These are phyloP conservation scores for Rhopalosiphum padi DNA, from an alignment of 1,140 invertebrate species.

Conservation along the genomic window DNA sequence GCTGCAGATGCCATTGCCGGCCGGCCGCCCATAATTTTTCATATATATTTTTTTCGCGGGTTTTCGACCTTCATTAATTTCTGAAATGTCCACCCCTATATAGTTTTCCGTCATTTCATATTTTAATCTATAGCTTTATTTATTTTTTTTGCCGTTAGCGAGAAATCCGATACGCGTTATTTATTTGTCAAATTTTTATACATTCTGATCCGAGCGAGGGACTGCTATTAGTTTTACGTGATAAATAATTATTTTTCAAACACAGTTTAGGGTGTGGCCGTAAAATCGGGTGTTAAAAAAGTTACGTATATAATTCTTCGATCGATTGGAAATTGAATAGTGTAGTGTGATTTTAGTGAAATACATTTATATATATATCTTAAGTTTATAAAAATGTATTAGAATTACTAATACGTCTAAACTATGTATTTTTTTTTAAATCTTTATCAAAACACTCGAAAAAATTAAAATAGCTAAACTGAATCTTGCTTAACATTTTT, in stretches of 20 bases:
- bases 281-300: not conserved
- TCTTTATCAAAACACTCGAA: not conserved
- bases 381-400: too few species aligned
- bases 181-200: not conserved
- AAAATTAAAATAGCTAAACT: not conserved
- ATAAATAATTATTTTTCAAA: constrained; percentile 2
- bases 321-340: not conserved
- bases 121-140: constrained; percentile 3
- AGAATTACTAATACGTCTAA: not conserved
- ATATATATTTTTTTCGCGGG: not conserved
- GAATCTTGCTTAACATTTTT: not conserved
- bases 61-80: constrained; percentile 34
- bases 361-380: not conserved
- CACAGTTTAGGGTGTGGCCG: not conserved
- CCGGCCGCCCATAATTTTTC: constrained; percentile 21
- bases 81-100: constrained; percentile 1
- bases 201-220: not conserved
- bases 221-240: not conserved
- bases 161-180: not conserved
- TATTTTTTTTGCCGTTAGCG: not conserved
- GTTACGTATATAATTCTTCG: not conserved
- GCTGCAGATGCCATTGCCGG: not conserved
- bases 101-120: not conserved
- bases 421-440: not conserved
- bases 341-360: not conserved